A percentile compares a stretch with the other conserved stretches of the same genome.
phyloP scores from a whole-genome alignment of 2,888 invertebrate genomes.

The Dasysyrphus tricinctus region DNA sequence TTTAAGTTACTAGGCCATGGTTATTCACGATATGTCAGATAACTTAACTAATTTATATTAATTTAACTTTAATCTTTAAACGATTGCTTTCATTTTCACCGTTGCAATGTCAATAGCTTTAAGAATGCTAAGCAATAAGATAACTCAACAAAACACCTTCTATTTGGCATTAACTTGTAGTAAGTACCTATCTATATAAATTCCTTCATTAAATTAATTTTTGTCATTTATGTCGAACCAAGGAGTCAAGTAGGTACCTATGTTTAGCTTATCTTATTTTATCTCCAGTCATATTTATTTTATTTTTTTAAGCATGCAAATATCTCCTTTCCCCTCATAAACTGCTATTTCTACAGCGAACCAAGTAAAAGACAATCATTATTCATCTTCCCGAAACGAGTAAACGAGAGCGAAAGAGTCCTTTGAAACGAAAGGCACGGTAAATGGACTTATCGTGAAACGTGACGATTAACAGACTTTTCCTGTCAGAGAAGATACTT shows the following conservation, averaged over 20 bases:
- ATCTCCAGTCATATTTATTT: slow-evolving; percentile 52
- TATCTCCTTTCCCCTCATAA: slow-evolving; percentile 43
- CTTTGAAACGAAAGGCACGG: slow-evolving; percentile 19
- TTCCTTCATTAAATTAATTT: slow-evolving; percentile 58
- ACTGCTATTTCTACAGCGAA: slow-evolving; percentile 7
- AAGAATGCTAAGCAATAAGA: too few species aligned
- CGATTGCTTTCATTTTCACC: too few species aligned
- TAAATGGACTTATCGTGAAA: slow-evolving; percentile 61
- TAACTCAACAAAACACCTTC: too few species aligned
- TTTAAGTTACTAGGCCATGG: too few species aligned
- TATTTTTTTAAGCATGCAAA: slow-evolving; percentile 28
- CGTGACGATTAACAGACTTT: slow-evolving; percentile 66
- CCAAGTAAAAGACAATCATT: slow-evolving; percentile 62
- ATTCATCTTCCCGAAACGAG: slow-evolving; percentile 51
- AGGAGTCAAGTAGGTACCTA: slow-evolving; percentile 41
- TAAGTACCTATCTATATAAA: neutral
- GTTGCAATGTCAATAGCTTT: too few species aligned
- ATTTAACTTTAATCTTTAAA: too few species aligned
- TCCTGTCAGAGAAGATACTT: slow-evolving; percentile 26
- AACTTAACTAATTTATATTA: too few species aligned
- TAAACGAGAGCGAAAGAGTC: neutral
- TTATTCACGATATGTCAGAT: too few species aligned
- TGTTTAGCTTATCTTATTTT: slow-evolving; percentile 40
- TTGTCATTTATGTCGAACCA: slow-evolving; percentile 49
- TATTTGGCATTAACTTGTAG: too few species aligned